These are phyloP conservation scores for Leucoraja ocellata DNA, from an alignment of 2,797 vertebrate genomes.

Conservation along the genomic window DNA sequence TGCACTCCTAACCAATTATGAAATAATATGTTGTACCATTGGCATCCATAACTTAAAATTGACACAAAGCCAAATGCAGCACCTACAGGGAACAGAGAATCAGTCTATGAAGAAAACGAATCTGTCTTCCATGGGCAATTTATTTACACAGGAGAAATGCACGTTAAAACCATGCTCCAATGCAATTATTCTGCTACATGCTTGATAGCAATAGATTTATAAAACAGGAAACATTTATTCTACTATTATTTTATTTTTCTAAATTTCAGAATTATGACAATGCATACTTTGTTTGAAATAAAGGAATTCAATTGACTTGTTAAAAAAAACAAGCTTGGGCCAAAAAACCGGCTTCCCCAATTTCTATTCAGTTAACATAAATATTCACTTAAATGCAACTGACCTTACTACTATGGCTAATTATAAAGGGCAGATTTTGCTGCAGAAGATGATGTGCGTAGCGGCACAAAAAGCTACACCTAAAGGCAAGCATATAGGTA, in stretches of 20 bases:
- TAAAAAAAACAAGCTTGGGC: conserved; percentile 24
- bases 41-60: not conserved
- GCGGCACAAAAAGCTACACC: not conserved
- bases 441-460: conserved; percentile 8
- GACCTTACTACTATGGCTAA: conserved; percentile 30
- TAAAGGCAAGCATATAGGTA: not conserved
- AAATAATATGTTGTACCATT: conserved; percentile 10
- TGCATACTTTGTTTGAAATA: conserved; percentile 34
- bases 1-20: not conserved
- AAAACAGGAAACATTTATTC: conserved; percentile 27
- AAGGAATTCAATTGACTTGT: conserved; percentile 31
- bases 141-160: conserved; percentile 31
- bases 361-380: conserved; percentile 37
- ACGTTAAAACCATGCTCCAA: conserved; percentile 12
- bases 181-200: conserved; percentile 28
- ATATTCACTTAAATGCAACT: conserved; percentile 38
- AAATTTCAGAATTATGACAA: not conserved
- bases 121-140: not conserved
- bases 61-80: not conserved
- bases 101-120: not conserved
- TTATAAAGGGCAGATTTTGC: conserved; percentile 34
- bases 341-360: conserved; percentile 36
- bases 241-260: conserved; percentile 30
- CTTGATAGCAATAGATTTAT: conserved; percentile 26
- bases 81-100: not conserved